Evolutionary conservation across 2,888 invertebrate species (phyloP).

Genomic region (Machimus rusticus): DNA sequence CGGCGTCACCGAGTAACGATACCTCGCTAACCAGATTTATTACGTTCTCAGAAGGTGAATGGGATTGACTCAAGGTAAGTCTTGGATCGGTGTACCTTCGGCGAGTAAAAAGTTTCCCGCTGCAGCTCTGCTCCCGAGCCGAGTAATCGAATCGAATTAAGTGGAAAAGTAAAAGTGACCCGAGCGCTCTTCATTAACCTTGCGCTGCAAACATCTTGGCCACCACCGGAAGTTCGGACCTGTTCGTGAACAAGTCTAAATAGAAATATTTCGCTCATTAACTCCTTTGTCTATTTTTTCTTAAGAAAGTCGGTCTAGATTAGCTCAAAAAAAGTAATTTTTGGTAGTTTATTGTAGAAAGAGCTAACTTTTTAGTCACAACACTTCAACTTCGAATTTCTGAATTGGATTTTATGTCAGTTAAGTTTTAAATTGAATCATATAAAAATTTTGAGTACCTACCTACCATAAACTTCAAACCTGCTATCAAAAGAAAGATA

Average conservation of each 20-base stretch:
- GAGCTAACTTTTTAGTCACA: no score
- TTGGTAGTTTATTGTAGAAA: no score
- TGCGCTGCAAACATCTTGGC: background rate
- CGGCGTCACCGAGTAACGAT: background rate
- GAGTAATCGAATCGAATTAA: background rate
- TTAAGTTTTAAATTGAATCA: no score
- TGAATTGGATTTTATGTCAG: no score
- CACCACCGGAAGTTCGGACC: background rate
- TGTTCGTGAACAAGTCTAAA: background rate
- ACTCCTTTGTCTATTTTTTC: background rate
- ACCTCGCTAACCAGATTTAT: background rate
- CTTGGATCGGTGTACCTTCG: background rate
- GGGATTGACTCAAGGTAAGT: conserved; percentile 21
- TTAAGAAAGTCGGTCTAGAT: no score
- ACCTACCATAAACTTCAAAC: no score
- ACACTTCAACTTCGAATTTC: no score
- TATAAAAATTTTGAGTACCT: no score
- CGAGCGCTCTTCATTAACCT: conserved; percentile 13
- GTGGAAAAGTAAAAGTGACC: conserved; percentile 27
- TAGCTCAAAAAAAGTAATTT: no score
- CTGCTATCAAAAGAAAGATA: no score
- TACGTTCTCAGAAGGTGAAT: conserved; percentile 4
- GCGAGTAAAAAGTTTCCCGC: background rate
- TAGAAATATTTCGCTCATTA: background rate
- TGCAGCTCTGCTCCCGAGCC: background rate